phyloP scores from a whole-genome alignment of 2,888 invertebrate genomes.

The Orchesellides sinensis region DNA sequence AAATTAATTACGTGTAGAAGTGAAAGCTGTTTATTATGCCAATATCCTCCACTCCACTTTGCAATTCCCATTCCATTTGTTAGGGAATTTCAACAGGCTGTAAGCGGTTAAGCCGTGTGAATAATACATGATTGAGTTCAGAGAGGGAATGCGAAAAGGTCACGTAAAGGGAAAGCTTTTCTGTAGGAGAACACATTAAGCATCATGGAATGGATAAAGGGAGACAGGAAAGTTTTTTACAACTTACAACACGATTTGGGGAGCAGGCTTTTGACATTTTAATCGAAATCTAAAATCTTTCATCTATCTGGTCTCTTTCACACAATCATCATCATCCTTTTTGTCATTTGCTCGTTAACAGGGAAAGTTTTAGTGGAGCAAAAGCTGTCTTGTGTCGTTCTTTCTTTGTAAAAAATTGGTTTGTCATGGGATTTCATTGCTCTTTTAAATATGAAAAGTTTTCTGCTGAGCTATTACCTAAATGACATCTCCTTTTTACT shows the following conservation, averaged over 20 bases:
- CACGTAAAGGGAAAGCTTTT: too few species aligned
- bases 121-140: too few species aligned
- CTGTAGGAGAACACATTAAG: too few species aligned
- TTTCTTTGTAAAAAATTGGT: too few species aligned
- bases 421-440: slow-evolving; percentile 33
- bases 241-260: background rate
- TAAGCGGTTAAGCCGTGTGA: too few species aligned
- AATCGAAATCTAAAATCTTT: slow-evolving; percentile 55
- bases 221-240: background rate
- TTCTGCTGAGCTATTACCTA: slow-evolving; percentile 41
- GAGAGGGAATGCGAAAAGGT: too few species aligned
- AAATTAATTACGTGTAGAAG: too few species aligned
- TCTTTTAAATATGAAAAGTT: slow-evolving; percentile 26
- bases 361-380: slow-evolving; percentile 30
- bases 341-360: slow-evolving; percentile 54
- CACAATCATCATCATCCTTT: slow-evolving; percentile 27
- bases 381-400: background rate
- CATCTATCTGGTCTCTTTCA: slow-evolving; percentile 19
- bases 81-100: too few species aligned
- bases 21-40: too few species aligned
- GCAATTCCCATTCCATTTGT: too few species aligned
- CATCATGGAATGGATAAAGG: background rate
- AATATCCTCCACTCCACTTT: too few species aligned
- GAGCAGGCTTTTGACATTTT: slow-evolving; percentile 1
- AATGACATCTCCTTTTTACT: slow-evolving; percentile 44